Evolutionary conservation across 2,113 vertebrate species (phyloP).

Genomic region (Ceuthmochares aereus): DNA sequence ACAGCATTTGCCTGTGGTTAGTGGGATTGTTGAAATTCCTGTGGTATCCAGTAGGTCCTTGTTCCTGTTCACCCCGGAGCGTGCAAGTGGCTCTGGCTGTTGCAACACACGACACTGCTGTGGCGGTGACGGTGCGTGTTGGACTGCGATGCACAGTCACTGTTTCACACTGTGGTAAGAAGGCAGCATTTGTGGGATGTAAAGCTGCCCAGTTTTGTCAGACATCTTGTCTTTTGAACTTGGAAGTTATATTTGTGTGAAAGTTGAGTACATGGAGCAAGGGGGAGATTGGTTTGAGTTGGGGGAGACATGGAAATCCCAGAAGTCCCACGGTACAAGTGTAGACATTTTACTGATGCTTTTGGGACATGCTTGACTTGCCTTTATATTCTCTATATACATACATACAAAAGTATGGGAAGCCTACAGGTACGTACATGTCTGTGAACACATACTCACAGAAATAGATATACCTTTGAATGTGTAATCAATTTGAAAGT

Average conservation of each 20-base stretch:
- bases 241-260: not conserved
- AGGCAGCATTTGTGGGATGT: not conserved
- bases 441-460: accelerated
- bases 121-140: accelerated
- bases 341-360: not conserved
- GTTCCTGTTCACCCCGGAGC: not conserved
- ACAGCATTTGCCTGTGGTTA: not conserved
- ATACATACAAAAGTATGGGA: not conserved
- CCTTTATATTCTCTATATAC: not conserved
- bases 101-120: accelerated
- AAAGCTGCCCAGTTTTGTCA: not conserved
- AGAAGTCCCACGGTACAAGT: not conserved
- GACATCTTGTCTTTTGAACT: not conserved
- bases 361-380: not conserved
- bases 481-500: not conserved
- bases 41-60: not conserved
- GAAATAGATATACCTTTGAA: not conserved
- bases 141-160: accelerated
- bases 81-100: not conserved
- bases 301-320: not conserved
- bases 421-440: accelerated
- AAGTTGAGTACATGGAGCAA: not conserved
- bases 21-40: not conserved
- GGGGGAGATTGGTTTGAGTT: not conserved
- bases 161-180: accelerated